Conservation (phyloP, 2,113 vertebrate species). For the Elephas maximus region DNA sequence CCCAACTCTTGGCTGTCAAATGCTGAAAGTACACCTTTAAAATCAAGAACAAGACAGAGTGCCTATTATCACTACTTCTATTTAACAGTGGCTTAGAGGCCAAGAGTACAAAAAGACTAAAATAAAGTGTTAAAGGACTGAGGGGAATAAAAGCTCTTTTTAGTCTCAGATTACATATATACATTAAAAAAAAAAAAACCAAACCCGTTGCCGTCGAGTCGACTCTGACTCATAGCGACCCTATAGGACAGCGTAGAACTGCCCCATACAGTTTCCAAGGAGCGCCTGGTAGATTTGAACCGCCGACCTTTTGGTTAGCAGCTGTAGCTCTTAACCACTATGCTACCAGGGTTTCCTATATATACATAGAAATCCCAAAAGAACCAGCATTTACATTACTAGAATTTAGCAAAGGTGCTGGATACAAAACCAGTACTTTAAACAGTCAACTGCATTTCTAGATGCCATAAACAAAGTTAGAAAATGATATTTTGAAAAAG, state of each 20-base stretch:
- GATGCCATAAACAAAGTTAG: neutral
- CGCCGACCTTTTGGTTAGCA: too few relatives aligned
- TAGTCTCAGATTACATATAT: neutral
- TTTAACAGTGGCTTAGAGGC: neutral
- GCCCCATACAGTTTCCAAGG: too few relatives aligned
- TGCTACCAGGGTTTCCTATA: neutral
- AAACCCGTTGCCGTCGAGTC: too few relatives aligned
- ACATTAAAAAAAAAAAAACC: neutral
- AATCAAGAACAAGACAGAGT: neutral
- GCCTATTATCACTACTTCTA: neutral
- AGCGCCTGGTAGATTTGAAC: too few relatives aligned
- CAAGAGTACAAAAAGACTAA: neutral
- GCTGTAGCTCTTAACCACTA: too few relatives aligned
- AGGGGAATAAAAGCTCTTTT: neutral
- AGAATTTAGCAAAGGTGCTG: neutral
- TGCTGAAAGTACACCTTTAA: neutral
- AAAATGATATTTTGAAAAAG: neutral
- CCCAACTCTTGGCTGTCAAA: neutral
- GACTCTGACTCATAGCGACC: too few relatives aligned
- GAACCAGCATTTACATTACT: neutral
- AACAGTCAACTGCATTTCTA: neutral
- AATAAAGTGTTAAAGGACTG: neutral
- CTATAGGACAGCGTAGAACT: too few relatives aligned
- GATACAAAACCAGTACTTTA: neutral
- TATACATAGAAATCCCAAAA: neutral